phyloP scores from a whole-genome alignment of 2,113 vertebrate species.

The Pogona vitticeps region DNA sequence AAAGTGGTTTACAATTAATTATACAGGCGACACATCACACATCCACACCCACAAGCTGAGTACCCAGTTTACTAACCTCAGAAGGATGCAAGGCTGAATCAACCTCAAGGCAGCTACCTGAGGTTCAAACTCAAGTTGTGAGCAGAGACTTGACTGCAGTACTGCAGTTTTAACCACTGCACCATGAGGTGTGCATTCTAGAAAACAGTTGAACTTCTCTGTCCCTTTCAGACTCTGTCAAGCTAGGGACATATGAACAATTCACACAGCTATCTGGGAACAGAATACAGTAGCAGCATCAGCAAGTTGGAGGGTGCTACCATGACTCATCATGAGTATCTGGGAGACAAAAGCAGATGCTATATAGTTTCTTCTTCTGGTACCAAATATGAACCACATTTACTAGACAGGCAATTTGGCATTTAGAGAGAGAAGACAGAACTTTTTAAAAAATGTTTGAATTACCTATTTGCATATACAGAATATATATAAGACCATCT shows the following conservation, averaged over 20 bases:
- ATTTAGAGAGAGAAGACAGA: neutral
- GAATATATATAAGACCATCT: constrained; percentile 10
- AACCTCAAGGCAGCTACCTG: too few relatives aligned
- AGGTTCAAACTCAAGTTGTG: too few relatives aligned
- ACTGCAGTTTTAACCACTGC: too few relatives aligned
- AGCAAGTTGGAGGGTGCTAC: neutral
- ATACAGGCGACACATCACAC: too few relatives aligned
- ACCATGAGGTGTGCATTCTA: too few relatives aligned
- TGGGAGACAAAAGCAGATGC: neutral
- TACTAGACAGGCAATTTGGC: neutral
- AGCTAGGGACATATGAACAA: neutral
- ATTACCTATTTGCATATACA: neutral
- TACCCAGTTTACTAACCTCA: too few relatives aligned
- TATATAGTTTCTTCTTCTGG: neutral
- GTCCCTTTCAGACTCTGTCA: neutral
- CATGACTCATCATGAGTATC: neutral
- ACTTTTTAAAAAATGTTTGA: neutral
- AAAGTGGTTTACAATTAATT: neutral
- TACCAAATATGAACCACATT: constrained; percentile 19
- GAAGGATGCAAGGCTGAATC: too few relatives aligned
- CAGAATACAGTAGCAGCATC: neutral
- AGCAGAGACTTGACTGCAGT: too few relatives aligned
- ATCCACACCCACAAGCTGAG: too few relatives aligned
- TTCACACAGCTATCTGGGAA: neutral
- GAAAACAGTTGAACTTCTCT: neutral